Conservation (phyloP, 2,113 vertebrate genomes). For the Artemisiospiza belli region DNA sequence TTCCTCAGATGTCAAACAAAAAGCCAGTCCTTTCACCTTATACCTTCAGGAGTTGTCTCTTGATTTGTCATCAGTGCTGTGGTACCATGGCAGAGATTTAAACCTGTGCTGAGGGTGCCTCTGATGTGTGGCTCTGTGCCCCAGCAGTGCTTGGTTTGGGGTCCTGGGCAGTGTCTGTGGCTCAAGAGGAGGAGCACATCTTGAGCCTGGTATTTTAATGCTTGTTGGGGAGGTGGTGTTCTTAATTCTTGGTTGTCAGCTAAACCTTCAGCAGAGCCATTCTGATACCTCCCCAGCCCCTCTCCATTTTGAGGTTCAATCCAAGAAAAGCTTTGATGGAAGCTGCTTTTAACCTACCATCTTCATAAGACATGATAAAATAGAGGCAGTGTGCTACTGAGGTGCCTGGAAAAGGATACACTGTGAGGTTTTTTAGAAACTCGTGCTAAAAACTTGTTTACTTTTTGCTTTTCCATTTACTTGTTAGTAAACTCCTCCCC, state of each 20-base stretch:
- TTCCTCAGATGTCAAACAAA: neutral
- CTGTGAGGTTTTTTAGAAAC: neutral
- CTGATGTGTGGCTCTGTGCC: neutral
- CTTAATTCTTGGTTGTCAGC: neutral
- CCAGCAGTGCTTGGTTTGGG: neutral
- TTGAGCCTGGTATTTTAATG: neutral
- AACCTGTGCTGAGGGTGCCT: neutral
- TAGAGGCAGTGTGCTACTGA: neutral
- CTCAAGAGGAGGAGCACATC: fast-evolving
- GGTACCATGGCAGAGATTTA: neutral
- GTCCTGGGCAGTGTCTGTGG: fast-evolving
- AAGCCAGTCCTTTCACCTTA: fast-evolving
- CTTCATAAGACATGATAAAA: neutral
- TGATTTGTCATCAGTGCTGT: neutral
- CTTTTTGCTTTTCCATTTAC: neutral
- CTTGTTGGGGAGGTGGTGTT: neutral
- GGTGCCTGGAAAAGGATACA: neutral
- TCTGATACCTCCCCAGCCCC: neutral
- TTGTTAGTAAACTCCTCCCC: neutral
- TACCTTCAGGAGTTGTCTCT: neutral
- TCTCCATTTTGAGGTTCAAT: neutral
- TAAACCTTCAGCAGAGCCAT: neutral
- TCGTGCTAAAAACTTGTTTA: neutral
- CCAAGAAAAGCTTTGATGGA: neutral
- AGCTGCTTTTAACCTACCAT: neutral